Base-by-base conservation (phyloP, 2,797 vertebrate genomes). In the Xiphorhynchus erythropygius region DNA sequence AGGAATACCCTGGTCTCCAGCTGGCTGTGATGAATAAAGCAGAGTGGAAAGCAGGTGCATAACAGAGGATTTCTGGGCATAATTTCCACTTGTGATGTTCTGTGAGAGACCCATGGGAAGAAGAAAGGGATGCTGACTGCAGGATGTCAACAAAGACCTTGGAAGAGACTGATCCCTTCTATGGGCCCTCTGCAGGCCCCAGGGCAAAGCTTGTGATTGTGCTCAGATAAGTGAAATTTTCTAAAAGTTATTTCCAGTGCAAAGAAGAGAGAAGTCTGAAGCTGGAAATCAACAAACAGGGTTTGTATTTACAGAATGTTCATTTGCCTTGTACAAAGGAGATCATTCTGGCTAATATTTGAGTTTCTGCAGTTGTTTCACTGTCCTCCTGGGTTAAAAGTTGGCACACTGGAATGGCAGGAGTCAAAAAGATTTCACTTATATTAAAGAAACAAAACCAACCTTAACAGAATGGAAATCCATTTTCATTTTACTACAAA, bases 331-430 rank as follows among this genome's bases (percentile, higher is more conserved):
- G 25, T 84, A 87, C 49, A 74, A 60, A 84, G 68, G 21, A 27
- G 68, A 92, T 75, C 68, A 49, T 22, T 62, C 62, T 87, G 71
- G 84, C 9, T 70, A 70, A 93, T 94, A 91, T 85, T 94, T 92
- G 84, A 56, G 42, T 73, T 94, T 90, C 63, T 92, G 60, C 78
- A 96, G 56, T 37, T 90, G 89, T 79, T 94, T 82, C 44, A n/a
- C 23, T 44, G 52, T 84, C 32, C 47, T 94, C 50, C 59, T 88
- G 78, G 32, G 63, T 84, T 96, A 53, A 77, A 92, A 89, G 52
- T 13, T 94, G 94, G 67, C 85, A 84, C 41, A 68, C 5, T 57
- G 64, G 44, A 91, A 74, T 70, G 47, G 37, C 56, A 82, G 32
- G 53, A 89, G 64, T 83, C 0, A 2, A 85, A 87, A 81, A 63